Conservation (phyloP, 2,797 vertebrate genomes). For the Decapterus maruadsi region DNA sequence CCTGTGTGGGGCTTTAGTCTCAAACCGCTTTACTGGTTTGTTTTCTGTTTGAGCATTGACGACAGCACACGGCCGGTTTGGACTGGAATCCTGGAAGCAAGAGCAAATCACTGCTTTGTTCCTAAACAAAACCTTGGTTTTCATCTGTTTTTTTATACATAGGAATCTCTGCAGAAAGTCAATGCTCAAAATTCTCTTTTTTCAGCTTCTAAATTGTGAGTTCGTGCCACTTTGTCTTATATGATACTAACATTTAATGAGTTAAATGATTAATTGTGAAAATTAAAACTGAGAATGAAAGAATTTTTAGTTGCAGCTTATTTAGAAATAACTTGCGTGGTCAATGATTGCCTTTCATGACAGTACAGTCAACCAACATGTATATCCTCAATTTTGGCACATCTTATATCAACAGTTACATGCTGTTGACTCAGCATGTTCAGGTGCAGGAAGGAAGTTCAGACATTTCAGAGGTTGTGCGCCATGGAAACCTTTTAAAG, state of each 20-base stretch:
- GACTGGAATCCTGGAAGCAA: conserved; percentile 52
- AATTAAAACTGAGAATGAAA: background rate
- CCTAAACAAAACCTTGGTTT: conserved; percentile 10
- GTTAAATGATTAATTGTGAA: background rate
- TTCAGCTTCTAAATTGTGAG: background rate
- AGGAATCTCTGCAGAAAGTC: background rate
- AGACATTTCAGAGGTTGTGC: background rate
- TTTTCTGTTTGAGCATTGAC: conserved; percentile 63
- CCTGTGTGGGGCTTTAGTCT: conserved; percentile 78
- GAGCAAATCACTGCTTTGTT: background rate
- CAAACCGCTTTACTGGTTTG: conserved; percentile 57
- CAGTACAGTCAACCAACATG: background rate
- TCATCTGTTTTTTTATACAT: background rate
- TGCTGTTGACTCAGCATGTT: background rate
- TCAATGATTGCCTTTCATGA: background rate
- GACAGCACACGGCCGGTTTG: conserved; percentile 54
- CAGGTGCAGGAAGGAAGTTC: background rate
- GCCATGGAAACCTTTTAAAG: background rate
- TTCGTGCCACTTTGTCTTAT: background rate
- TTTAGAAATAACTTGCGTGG: background rate
- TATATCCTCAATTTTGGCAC: background rate
- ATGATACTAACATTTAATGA: background rate
- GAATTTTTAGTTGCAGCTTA: background rate
- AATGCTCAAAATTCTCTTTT: background rate
- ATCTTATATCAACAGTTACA: background rate